Conservation (phyloP, 2,888 invertebrate genomes). For the Protophormia terraenovae region DNA sequence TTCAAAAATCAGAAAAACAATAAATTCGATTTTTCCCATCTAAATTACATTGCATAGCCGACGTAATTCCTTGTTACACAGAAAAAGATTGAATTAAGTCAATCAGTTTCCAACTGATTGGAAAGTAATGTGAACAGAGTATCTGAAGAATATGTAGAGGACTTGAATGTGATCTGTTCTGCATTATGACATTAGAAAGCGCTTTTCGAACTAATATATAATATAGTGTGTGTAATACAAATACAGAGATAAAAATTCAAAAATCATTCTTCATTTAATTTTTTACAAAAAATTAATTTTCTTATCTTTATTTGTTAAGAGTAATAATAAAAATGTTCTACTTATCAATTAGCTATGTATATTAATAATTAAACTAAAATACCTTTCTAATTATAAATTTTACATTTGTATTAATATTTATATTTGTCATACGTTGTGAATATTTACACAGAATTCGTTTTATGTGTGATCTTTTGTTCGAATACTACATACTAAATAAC, state of each 20-base stretch:
- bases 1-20: too few species aligned
- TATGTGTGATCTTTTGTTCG: slow-evolving; percentile 27
- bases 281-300: not conserved
- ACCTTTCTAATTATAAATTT: not conserved
- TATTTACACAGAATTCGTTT: slow-evolving; percentile 9
- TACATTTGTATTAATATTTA: not conserved
- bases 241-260: not conserved
- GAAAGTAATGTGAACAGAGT: too few species aligned
- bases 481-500: not conserved
- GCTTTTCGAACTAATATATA: too few species aligned
- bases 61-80: too few species aligned
- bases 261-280: not conserved
- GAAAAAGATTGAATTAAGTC: too few species aligned
- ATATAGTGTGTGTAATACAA: too few species aligned
- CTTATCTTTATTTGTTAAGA: not conserved
- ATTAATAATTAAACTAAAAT: slow-evolving; percentile 27
- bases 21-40: too few species aligned
- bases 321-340: slow-evolving; percentile 17
- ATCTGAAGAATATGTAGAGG: too few species aligned
- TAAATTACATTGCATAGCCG: too few species aligned
- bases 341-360: not conserved
- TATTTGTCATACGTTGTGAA: not conserved
- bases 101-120: too few species aligned
- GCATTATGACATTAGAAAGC: too few species aligned
- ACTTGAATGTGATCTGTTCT: too few species aligned